These are phyloP conservation scores for Zosterops pallidus DNA, from an alignment of 2,113 vertebrate genomes.

Conservation along the genomic window DNA sequence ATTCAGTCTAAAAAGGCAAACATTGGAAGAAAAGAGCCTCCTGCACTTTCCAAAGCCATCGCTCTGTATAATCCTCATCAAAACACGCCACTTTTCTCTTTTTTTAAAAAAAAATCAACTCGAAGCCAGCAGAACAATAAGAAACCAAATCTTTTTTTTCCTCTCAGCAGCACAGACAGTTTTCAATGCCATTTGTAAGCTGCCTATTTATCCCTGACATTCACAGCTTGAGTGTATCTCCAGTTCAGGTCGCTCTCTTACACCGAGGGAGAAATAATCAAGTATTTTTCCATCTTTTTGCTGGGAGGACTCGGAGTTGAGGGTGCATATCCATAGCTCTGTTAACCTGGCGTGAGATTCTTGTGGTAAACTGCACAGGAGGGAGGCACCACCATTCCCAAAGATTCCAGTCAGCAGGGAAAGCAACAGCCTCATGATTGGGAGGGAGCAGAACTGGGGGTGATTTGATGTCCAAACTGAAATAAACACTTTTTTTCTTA, in stretches of 20 bases:
- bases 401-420: not conserved
- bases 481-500: not conserved
- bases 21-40: not conserved
- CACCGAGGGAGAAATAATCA: not conserved
- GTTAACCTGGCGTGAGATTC: not conserved
- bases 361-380: not conserved
- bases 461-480: not conserved
- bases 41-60: not conserved
- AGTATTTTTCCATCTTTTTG: not conserved
- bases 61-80: not conserved
- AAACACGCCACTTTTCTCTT: not conserved
- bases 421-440: not conserved
- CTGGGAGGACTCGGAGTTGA: not conserved
- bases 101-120: not conserved
- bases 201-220: slow-evolving; percentile 27
- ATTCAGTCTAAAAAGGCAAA: not conserved
- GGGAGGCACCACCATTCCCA: not conserved
- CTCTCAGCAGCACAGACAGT: not conserved
- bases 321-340: not conserved
- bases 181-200: slow-evolving; percentile 22
- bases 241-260: not conserved
- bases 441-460: not conserved
- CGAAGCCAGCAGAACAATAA: not conserved
- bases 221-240: not conserved
- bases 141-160: not conserved